Evolutionary conservation across 2,113 vertebrate species (phyloP), one percentile per base, ranked within the genome.

Genomic region (Grus americana): DNA sequence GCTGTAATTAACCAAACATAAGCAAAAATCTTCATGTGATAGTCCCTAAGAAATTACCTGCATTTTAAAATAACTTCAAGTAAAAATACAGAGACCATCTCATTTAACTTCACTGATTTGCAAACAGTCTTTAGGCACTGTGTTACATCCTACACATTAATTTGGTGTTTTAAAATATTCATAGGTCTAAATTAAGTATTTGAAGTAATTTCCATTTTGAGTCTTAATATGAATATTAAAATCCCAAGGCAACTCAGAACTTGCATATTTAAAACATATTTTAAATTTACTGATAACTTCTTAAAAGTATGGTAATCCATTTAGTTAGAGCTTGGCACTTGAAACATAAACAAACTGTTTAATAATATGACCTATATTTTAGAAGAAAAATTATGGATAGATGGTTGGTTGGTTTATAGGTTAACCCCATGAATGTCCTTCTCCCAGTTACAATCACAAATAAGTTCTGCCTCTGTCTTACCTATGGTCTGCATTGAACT

Each of bases 141-240:
- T 70, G 67, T 76, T 74, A 83, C 90, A 90, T 84, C 86, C 85
- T 88, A 88, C 82, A 78, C 50, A 70, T 63, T 93, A 86, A 96
- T 90, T 88, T 90, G 47, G 42, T 67, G 67, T 94, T 92, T 78
- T 93, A 92, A 96, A 96, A 96, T 97, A 97, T 96, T 96, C 93
- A 96, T 96, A 70, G 65, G 40, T 50, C 72, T 91, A 93, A 97
- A 95, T 94, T 80, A 96, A 70, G 88, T 78, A 36, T 94, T 96
- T 96, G 81, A 83, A 95, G 88, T 93, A 11, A 94, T 88, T 96
- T 95, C 79, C 86, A 86, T 88, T 95, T 88, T 86, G 42, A 92
- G n/a, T 88, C 44, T 84, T 59, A 74, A 59, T 78, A 73, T n/a
- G 79, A 78, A 95, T 95, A 90, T 74, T 88, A 84, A 93, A 96